Evolutionary conservation across 1,140 invertebrate species (phyloP).

Genomic region (Aphelenchoides besseyi): DNA sequence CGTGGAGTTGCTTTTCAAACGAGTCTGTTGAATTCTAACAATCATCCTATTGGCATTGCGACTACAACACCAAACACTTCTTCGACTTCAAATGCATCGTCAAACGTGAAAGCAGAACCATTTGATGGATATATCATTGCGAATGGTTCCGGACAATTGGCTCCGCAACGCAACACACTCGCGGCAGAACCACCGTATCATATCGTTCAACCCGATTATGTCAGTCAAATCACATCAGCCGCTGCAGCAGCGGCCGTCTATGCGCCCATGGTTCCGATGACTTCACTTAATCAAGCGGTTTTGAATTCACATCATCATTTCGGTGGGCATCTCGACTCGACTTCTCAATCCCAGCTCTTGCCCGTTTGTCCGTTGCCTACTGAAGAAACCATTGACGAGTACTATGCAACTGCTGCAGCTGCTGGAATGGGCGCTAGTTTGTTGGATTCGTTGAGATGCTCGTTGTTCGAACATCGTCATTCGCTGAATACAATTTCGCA

Average conservation of each 20-base stretch:
- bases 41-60: not conserved
- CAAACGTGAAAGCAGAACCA: conserved; percentile 15
- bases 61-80: not conserved
- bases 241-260: conserved; percentile 13
- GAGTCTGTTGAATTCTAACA: not conserved
- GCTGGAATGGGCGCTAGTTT: not conserved
- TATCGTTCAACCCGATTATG: conserved; percentile 21
- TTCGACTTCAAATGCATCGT: not conserved
- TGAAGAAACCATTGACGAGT: conserved; percentile 44
- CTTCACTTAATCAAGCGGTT: conserved; percentile 5
- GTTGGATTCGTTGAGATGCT: not conserved
- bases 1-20: not conserved
- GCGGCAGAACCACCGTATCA: conserved; percentile 25
- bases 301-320: conserved; percentile 17
- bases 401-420: not conserved
- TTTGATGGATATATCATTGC: conserved; percentile 10
- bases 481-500: not conserved
- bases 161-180: conserved; percentile 14
- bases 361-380: conserved; percentile 46
- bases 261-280: conserved; percentile 27
- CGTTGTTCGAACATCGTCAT: not conserved
- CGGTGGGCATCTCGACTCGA: not conserved
- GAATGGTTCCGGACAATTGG: conserved; percentile 13
- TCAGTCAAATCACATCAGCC: not conserved
- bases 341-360: conserved; percentile 25